Evolutionary conservation across 2,888 invertebrate genomes (phyloP), one percentile per base, ranked within the genome.

Genomic region (Papilio gigon): DNA sequence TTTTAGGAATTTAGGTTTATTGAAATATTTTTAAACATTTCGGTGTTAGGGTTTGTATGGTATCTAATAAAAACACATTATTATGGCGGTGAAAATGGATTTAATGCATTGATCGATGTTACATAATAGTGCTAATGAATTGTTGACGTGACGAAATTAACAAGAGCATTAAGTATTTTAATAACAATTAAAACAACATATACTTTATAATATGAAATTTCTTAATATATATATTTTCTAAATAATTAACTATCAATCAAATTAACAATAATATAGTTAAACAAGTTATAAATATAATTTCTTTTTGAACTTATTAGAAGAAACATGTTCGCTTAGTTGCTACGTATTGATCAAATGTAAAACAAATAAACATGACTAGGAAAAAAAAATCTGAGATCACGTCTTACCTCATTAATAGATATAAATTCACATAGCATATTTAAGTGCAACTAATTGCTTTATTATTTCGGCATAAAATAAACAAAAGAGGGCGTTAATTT

Each of bases 41-140:
- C 14, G n/a, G n/a, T 53, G 27, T 27, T 30, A 4, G 53, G 53
- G 30, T 30, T 33, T 53, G 20, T 25, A 25, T 11, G 25, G 25
- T 50, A 53, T n/a, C 5, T n/a, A 56, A 56, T n/a, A 17, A 56
- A 65, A 65, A 65, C 53, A 65, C 56, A 56, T 27, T 8, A 27
- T 37, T 56, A 30, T 40, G 53, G 53, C 25, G 25, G 53, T 53
- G 53, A 40, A n/a, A 50, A 56, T 25, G 53, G 64, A 56, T 65
- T 37, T 65, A 65, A 40, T 65, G 56, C 12, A 47, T 17, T 47
- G 47, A 50, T 50, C 17, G 30, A 62, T 44, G 44, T 40, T 42
- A 62, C 30, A 42, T 61, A 30, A 42, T 42, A 42, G n/a, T 60
- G 37, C 5, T 11, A 56, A 56, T 56, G 9, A 56, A 17, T 17